Conservation (phyloP, 2,797 vertebrate genomes). For the Typhlichthys eigenmanni region DNA sequence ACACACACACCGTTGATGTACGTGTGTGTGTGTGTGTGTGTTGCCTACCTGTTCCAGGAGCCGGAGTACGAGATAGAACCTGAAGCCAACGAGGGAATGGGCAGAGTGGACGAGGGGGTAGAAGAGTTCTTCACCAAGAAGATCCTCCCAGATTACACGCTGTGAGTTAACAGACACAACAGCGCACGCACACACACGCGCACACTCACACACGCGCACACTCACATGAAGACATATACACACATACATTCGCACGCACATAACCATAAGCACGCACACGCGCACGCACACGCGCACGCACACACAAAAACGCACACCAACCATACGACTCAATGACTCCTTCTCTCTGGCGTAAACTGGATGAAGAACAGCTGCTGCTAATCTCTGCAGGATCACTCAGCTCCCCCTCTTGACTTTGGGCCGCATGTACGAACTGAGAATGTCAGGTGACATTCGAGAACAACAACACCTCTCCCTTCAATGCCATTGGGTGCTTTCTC, state of each 20-base stretch:
- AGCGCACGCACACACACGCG: constrained; percentile 7
- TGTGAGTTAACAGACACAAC: constrained; percentile 76
- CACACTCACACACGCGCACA: not conserved
- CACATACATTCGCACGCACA: not conserved
- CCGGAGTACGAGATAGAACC: constrained; percentile 81
- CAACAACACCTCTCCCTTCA: too few species aligned
- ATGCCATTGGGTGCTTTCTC: too few species aligned
- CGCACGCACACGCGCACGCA: not conserved
- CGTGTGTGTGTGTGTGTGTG: constrained; percentile 7
- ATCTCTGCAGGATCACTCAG: too few species aligned
- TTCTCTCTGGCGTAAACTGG: not conserved
- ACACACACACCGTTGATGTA: not conserved
- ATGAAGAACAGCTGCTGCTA: not conserved
- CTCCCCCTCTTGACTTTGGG: not conserved
- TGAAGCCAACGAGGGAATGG: constrained; percentile 84
- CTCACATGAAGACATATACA: not conserved
- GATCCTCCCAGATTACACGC: constrained; percentile 84
- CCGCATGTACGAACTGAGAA: not conserved
- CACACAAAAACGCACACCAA: not conserved
- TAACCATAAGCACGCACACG: not conserved
- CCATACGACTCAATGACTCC: not conserved
- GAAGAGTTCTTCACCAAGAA: constrained; percentile 97
- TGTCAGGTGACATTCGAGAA: not conserved
- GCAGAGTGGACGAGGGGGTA: constrained; percentile 90
- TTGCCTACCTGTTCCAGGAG: constrained; percentile 69